These are phyloP conservation scores for Sorex fumeus DNA, from an alignment of 2,113 vertebrate species.

Conservation along the genomic window DNA sequence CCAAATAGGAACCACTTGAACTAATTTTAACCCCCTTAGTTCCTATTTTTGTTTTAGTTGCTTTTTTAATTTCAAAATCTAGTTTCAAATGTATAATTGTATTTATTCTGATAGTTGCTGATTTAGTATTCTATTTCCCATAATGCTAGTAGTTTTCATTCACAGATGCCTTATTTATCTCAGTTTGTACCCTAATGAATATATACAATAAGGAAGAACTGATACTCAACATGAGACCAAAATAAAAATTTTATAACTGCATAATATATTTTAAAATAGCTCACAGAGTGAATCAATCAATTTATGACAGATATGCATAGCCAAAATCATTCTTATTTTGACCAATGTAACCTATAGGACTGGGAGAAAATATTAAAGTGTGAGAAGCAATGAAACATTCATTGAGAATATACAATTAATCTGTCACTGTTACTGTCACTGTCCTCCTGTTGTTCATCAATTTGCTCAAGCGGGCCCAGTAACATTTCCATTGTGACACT, in stretches of 20 bases:
- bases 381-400: neutral
- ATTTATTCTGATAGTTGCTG: constrained; percentile 37
- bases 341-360: neutral
- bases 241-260: neutral
- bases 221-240: neutral
- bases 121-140: constrained; percentile 14
- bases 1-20: neutral
- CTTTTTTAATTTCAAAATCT: neutral
- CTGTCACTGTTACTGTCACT: too few relatives aligned
- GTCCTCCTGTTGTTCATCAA: too few relatives aligned
- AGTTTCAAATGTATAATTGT: neutral
- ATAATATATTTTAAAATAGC: neutral
- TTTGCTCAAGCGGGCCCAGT: too few relatives aligned
- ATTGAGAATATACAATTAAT: constrained; percentile 24
- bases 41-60: constrained; percentile 31
- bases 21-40: neutral
- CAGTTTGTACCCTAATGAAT: constrained; percentile 6
- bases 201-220: neutral
- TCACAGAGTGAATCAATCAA: neutral
- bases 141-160: neutral
- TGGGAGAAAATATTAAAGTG: neutral
- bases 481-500: too few relatives aligned
- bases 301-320: neutral
- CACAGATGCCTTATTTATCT: neutral
- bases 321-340: constrained; percentile 41